Conservation (phyloP, 2,113 vertebrate genomes). For the Dicrurus megarhynchus region DNA sequence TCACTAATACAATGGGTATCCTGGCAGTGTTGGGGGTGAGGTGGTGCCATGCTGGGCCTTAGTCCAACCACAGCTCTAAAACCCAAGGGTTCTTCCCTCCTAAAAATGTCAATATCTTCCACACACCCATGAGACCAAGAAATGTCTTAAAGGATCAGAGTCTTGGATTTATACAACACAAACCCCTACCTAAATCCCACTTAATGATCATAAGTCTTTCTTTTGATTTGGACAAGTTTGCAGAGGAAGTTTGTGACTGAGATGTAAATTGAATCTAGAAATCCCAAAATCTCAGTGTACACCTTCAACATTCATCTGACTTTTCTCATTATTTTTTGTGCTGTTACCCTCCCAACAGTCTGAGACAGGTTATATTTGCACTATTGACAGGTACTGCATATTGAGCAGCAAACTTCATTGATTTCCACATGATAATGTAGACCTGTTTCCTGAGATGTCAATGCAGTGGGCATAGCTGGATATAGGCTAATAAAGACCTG, state of each 20-base stretch:
- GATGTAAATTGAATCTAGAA: background rate
- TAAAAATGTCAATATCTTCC: background rate
- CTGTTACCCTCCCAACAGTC: background rate
- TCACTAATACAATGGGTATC: background rate
- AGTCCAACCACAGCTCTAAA: background rate
- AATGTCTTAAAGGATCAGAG: background rate
- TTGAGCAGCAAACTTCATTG: background rate
- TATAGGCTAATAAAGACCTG: background rate
- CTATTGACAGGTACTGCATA: background rate
- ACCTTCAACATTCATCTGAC: background rate
- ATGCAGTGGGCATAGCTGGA: background rate
- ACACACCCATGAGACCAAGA: background rate
- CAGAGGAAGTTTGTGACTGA: background rate
- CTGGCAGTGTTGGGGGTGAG: background rate
- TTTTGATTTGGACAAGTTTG: accelerated
- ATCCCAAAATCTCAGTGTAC: background rate
- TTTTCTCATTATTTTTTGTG: background rate
- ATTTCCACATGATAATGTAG: background rate
- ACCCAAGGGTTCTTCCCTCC: background rate
- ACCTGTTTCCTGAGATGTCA: background rate
- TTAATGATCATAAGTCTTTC: background rate
- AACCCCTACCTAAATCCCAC: background rate
- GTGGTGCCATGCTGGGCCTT: accelerated
- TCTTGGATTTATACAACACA: background rate
- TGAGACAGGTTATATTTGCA: background rate